Percentiles rank a stretch among this genome's conserved stretches.
These are phyloP conservation scores for Takifugu flavidus DNA, from an alignment of 2,113 vertebrate genomes.

Conservation along the genomic window DNA sequence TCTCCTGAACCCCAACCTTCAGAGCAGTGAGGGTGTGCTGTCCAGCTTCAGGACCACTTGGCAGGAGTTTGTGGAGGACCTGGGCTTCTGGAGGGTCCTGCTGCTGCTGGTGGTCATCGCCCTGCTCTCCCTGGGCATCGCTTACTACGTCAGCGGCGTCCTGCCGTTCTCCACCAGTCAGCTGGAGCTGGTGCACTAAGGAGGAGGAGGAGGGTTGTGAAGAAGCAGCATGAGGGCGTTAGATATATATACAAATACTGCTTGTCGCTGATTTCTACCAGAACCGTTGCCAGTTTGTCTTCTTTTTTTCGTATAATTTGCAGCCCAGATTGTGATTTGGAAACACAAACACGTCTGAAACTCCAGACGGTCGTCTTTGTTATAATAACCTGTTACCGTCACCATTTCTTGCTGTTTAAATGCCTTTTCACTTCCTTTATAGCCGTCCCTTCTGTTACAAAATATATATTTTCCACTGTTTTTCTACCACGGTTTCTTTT, in stretches of 20 bases:
- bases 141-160: conserved; percentile 95
- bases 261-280: conserved; percentile 1
- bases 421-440: neutral
- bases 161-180: conserved; percentile 93
- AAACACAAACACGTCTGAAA: neutral
- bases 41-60: conserved; percentile 96
- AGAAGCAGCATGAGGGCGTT: fast-evolving
- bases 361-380: too few species aligned
- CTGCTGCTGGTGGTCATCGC: conserved; percentile 92
- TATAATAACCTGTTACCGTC: neutral
- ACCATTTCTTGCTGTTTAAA: neutral
- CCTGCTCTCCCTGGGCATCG: conserved; percentile 93
- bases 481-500: neutral
- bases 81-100: conserved; percentile 96
- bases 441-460: conserved; percentile 31
- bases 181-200: conserved; percentile 91
- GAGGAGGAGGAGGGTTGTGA: neutral
- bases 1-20: conserved; percentile 93
- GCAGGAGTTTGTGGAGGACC: conserved; percentile 98
- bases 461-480: conserved; percentile 38
- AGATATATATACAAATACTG: conserved; percentile 3
- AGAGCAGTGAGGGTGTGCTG: conserved; percentile 92
- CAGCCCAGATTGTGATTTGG: conserved; percentile 6
- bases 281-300: neutral
- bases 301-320: neutral